Evolutionary conservation across 2,797 vertebrate species (phyloP).

Genomic region (Acestrorhynchus altus): DNA sequence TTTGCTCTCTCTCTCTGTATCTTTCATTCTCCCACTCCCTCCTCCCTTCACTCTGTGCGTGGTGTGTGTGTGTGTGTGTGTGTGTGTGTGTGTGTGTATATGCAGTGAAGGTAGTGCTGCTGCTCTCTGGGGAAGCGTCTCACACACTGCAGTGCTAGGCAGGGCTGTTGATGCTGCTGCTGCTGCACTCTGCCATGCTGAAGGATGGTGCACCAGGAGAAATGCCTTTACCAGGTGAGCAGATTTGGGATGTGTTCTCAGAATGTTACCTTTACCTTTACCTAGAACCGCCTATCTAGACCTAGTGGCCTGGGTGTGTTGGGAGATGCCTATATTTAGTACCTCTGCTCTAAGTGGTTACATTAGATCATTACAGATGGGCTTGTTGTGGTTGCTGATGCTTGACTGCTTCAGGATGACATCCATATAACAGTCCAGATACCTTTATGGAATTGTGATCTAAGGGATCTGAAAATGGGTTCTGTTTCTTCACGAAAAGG

Average conservation of each 20-base stretch:
- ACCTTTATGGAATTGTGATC: background rate
- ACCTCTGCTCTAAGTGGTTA: background rate
- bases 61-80: constrained; percentile 6
- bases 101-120: constrained; percentile 73
- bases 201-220: constrained; percentile 84
- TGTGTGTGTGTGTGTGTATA: constrained; percentile 55
- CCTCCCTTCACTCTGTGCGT: constrained; percentile 39
- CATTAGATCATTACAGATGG: background rate
- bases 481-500: too few species aligned
- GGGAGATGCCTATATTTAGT: background rate
- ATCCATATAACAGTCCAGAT: background rate
- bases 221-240: constrained; percentile 83
- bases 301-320: constrained; percentile 15
- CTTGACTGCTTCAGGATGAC: background rate
- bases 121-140: constrained; percentile 77
- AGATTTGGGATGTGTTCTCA: background rate
- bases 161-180: constrained; percentile 63
- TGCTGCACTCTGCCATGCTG: constrained; percentile 71
- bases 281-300: too few species aligned
- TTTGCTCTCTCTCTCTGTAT: constrained; percentile 19
- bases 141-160: constrained; percentile 79
- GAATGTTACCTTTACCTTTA: background rate
- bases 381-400: background rate
- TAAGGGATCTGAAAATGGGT: background rate
- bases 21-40: constrained; percentile 42